Percentiles rank a stretch among this genome's conserved stretches.
phyloP scores from a whole-genome alignment of 2,797 vertebrate species.

The Morus bassanus region DNA sequence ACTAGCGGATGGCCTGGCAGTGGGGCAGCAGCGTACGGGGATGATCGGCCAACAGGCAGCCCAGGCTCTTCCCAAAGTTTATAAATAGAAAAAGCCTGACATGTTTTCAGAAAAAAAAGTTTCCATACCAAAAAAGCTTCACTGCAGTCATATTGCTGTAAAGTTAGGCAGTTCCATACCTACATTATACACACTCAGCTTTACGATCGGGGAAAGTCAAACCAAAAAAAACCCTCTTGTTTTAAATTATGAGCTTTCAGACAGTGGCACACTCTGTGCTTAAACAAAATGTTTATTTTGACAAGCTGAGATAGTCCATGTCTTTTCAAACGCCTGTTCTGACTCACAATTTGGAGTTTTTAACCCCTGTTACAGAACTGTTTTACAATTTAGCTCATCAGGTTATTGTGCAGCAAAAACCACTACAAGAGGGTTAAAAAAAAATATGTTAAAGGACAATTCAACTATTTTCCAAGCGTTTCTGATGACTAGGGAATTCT shows the following conservation, averaged over 20 bases:
- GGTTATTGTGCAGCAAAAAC: background rate
- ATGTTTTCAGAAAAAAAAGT: background rate
- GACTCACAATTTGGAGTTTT: background rate
- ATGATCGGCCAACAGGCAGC: fast-evolving
- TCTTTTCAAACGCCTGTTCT: background rate
- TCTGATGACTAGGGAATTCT: background rate
- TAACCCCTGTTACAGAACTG: background rate
- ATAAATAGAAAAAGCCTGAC: background rate
- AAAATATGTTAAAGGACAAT: background rate
- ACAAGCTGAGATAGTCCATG: background rate
- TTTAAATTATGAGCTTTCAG: background rate
- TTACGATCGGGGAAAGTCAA: background rate
- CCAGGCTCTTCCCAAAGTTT: background rate
- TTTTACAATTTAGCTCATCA: fast-evolving
- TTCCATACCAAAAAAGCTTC: background rate
- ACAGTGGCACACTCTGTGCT: background rate
- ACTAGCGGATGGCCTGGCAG: fast-evolving
- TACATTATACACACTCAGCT: background rate
- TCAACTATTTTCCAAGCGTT: background rate
- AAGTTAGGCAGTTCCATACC: fast-evolving
- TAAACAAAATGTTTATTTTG: background rate
- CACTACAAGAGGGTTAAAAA: background rate
- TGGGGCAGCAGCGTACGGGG: fast-evolving
- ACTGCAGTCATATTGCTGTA: background rate
- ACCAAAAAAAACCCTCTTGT: background rate